phyloP scores from a whole-genome alignment of 37 sponge, comb jelly and placozoan species.

The Ephydatia muelleri region DNA sequence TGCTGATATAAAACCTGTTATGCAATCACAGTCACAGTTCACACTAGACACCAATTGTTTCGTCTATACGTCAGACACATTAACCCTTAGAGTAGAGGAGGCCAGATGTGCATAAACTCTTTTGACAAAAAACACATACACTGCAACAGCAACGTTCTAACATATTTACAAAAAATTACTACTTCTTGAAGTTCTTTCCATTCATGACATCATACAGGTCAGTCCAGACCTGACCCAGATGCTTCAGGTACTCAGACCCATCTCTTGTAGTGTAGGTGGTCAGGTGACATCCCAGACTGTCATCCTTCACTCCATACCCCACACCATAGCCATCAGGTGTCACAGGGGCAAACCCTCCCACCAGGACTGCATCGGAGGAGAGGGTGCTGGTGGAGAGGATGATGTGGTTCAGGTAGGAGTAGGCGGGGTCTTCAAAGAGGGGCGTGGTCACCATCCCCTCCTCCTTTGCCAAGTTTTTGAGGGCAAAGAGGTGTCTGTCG shows the following conservation, averaged over 20 bases:
- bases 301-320: constrained; percentile 48
- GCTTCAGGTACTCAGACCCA: constrained; percentile 23
- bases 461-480: constrained; percentile 60
- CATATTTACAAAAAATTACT: not conserved
- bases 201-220: constrained; percentile 51
- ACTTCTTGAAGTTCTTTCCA: constrained; percentile 48
- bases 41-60: too few relatives aligned
- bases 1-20: too few relatives aligned
- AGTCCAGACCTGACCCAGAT: constrained; percentile 38
- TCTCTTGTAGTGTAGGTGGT: constrained; percentile 74
- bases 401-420: constrained; percentile 80
- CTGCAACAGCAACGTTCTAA: too few relatives aligned
- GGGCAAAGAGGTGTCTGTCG: constrained; percentile 94
- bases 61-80: too few relatives aligned
- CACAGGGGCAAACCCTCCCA: constrained; percentile 98
- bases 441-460: constrained; percentile 27
- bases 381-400: constrained; percentile 98
- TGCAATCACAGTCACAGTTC: too few relatives aligned
- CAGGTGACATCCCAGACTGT: constrained; percentile 49
- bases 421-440: constrained; percentile 81
- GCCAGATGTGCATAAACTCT: too few relatives aligned
- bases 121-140: too few relatives aligned
- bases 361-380: constrained; percentile 55
- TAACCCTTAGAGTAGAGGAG: too few relatives aligned
- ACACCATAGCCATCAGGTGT: constrained; percentile 78